Conservation (phyloP, 1,140 invertebrate species). For the Adelges cooleyi region DNA sequence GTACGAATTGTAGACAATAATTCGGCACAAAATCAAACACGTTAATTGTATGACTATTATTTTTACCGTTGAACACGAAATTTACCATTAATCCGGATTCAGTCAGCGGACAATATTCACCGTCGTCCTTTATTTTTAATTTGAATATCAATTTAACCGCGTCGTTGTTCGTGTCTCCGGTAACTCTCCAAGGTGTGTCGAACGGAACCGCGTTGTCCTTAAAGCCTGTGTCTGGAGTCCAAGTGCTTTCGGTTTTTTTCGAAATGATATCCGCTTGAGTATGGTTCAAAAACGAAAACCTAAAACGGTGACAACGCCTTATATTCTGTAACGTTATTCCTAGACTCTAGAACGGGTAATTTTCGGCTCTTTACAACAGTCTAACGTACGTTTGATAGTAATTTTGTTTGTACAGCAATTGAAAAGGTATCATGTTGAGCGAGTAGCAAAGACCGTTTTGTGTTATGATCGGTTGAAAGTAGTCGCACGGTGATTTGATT, state of each 20-base stretch:
- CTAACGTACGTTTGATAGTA: neutral
- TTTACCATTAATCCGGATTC: slow-evolving; percentile 23
- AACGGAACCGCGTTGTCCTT: neutral
- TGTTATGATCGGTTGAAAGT: slow-evolving; percentile 31
- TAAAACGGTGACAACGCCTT: neutral
- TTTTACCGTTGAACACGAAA: no score
- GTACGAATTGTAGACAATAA: neutral
- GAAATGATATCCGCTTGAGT: neutral
- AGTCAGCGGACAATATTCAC: neutral
- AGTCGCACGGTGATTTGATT: slow-evolving; percentile 8
- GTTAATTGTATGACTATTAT: neutral
- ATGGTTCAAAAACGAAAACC: neutral
- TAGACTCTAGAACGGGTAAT: neutral
- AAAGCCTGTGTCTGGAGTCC: slow-evolving; percentile 9
- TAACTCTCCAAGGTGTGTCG: slow-evolving; percentile 27
- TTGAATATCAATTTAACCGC: slow-evolving; percentile 16
- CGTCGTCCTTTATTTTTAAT: neutral
- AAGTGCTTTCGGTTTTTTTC: neutral
- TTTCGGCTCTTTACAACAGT: neutral
- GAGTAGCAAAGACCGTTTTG: slow-evolving; percentile 30
- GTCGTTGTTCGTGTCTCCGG: slow-evolving; percentile 6
- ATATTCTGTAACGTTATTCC: neutral
- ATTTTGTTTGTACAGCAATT: neutral
- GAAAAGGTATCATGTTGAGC: slow-evolving; percentile 32
- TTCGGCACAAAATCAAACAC: neutral